Percentiles rank a stretch among this genome's conserved stretches.
These are phyloP conservation scores for Portunus trituberculatus DNA, from an alignment of 1,140 invertebrate species.

Conservation along the genomic window DNA sequence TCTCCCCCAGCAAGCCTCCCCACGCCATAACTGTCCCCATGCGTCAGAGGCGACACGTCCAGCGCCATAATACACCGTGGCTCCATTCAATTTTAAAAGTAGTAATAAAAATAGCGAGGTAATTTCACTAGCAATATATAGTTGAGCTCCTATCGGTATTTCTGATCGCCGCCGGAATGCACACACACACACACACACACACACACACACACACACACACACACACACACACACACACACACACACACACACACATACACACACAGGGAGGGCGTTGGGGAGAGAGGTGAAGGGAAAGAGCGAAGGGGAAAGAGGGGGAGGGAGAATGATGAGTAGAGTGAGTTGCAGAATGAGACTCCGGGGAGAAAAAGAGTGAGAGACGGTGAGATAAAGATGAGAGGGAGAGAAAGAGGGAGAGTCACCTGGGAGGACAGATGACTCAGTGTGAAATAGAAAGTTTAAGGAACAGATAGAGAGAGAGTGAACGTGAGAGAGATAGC, in stretches of 20 bases:
- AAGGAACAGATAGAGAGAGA: too few relatives aligned
- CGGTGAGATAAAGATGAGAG: too few relatives aligned
- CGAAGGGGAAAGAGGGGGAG: too few relatives aligned
- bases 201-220: too few relatives aligned
- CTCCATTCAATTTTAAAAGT: constrained; percentile 13
- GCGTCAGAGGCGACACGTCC: background rate
- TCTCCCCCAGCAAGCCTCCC: background rate
- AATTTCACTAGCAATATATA: constrained; percentile 13
- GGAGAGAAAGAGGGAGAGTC: background rate
- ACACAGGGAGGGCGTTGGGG: too few relatives aligned
- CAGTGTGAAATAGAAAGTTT: background rate
- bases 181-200: background rate
- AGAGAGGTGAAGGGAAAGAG: too few relatives aligned
- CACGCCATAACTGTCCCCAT: background rate
- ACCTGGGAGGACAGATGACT: background rate
- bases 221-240: too few relatives aligned
- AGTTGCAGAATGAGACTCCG: too few relatives aligned
- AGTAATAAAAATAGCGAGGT: constrained; percentile 23
- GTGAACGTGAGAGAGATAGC: too few relatives aligned
- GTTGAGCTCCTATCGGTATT: constrained; percentile 12
- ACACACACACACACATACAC: too few relatives aligned
- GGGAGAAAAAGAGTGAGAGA: too few relatives aligned
- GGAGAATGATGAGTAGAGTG: too few relatives aligned
- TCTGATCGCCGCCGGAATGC: background rate
- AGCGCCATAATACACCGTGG: background rate